phyloP scores from a whole-genome alignment of 1,140 invertebrate genomes.

The Drosophila sp. region DNA sequence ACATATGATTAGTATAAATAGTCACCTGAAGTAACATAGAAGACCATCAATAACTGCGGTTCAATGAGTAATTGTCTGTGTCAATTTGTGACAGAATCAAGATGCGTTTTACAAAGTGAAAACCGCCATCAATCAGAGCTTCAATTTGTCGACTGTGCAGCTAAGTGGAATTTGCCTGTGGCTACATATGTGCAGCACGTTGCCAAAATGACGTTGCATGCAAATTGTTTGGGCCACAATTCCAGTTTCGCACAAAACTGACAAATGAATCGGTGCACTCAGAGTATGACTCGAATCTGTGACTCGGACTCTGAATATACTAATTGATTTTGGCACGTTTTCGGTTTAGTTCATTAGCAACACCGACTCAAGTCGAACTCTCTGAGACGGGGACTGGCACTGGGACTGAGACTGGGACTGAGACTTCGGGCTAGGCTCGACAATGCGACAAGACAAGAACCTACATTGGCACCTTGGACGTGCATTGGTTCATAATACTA shows the following conservation, averaged over 20 bases:
- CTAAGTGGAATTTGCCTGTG: background rate
- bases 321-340: constrained; percentile 83
- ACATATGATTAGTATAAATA: constrained; percentile 8
- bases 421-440: constrained; percentile 50
- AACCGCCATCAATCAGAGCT: constrained; percentile 34
- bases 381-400: background rate
- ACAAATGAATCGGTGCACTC: constrained; percentile 60
- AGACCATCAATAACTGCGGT: constrained; percentile 28
- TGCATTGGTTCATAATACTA: constrained; percentile 42
- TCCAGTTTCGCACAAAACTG: constrained; percentile 77
- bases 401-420: background rate
- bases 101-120: constrained; percentile 23
- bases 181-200: constrained; percentile 26
- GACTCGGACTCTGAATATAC: constrained; percentile 36
- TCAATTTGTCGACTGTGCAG: constrained; percentile 11
- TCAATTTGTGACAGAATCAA: constrained; percentile 8
- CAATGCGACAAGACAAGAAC: constrained; percentile 23
- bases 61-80: constrained; percentile 15
- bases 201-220: constrained; percentile 36
- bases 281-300: background rate
- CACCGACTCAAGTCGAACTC: constrained; percentile 19
- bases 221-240: constrained; percentile 57
- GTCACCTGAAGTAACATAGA: constrained; percentile 3
- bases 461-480: constrained; percentile 37
- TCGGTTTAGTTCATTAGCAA: constrained; percentile 71